Evolutionary conservation across 2,113 vertebrate genomes (phyloP).

Genomic region (Zapus hudsonius): DNA sequence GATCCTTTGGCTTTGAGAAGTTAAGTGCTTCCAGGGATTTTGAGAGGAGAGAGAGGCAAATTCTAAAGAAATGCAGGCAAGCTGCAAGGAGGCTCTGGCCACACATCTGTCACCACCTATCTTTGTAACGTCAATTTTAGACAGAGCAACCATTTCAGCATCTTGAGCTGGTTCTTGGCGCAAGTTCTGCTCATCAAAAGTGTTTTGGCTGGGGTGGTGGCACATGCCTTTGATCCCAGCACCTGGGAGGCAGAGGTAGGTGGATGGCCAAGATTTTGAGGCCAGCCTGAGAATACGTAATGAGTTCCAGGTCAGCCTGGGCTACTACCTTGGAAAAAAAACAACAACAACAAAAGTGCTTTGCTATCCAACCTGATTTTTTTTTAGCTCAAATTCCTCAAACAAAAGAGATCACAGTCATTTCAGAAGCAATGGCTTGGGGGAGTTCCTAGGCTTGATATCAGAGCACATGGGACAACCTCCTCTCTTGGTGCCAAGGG

Average conservation of each 20-base stretch:
- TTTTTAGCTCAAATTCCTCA: slow-evolving; percentile 37
- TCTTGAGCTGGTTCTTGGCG: not conserved
- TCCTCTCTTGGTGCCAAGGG: not conserved
- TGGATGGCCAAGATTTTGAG: too few species aligned
- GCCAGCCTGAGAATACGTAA: too few species aligned
- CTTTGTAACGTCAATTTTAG: not conserved
- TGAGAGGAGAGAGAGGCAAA: not conserved
- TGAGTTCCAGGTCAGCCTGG: too few species aligned
- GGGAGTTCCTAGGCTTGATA: not conserved
- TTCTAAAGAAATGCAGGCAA: not conserved
- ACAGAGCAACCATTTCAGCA: not conserved
- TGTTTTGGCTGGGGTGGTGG: too few species aligned
- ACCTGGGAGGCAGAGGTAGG: too few species aligned
- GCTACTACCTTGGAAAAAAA: too few species aligned
- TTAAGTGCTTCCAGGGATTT: not conserved
- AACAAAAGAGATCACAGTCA: slow-evolving; percentile 22
- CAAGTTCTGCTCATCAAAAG: not conserved
- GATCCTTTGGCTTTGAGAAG: not conserved
- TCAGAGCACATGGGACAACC: not conserved
- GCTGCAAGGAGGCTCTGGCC: not conserved
- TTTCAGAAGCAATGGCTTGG: not conserved
- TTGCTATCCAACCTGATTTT: not conserved
- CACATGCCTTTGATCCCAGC: too few species aligned
- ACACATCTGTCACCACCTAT: not conserved
- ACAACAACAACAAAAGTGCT: not conserved